Evolutionary conservation across 2,888 invertebrate species (phyloP), one percentile per base, ranked within the genome.

Genomic region (Brachylomia viminalis): DNA sequence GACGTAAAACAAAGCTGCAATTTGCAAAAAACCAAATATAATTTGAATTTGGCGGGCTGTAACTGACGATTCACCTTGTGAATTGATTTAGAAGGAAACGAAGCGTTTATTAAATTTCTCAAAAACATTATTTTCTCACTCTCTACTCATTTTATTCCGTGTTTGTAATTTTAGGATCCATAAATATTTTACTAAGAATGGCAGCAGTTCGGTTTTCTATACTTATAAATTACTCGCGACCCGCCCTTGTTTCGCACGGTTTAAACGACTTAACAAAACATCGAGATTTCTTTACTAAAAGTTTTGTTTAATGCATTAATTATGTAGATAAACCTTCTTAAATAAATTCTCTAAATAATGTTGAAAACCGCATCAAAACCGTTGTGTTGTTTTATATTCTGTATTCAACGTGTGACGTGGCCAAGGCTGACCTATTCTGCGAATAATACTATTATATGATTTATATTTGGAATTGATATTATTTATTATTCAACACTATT

Each of bases 401-500:
- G 7, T 72, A 4, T 17, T 52, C 8, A 5, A 69, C 17, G 47
- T n/a, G 49, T 72, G 67, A 64, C 33, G 45, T 20, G 11, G 7
- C 27, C 42, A 61, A 66, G 23, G 17, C n/a, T 62, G 52, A 49
- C 30, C 45, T 56, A 27, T 70, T 64, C 30, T 56, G 45, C 6
- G 20, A 58, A 69, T 70, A 30, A 65, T 56, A 70, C 7, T 27
- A 68, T 64, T 67, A 27, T 47, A 68, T 68, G 72, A 72, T 72
- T 38, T 72, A 68, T 11, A 38, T 52, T 27, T 45, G 8, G 23
- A 42, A 58, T 58, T 38, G 13, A 58, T 38, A 33, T 56, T 52
- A 64, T 79, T 72, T 56, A 47, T 62, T 47, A 49, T 47, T 33
- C 49, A 80, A 56, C 33, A 45, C 13, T 73, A 70, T 82, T 73